These are phyloP conservation scores for Alethe castanea DNA, from an alignment of 2,113 vertebrate species.

Conservation along the genomic window DNA sequence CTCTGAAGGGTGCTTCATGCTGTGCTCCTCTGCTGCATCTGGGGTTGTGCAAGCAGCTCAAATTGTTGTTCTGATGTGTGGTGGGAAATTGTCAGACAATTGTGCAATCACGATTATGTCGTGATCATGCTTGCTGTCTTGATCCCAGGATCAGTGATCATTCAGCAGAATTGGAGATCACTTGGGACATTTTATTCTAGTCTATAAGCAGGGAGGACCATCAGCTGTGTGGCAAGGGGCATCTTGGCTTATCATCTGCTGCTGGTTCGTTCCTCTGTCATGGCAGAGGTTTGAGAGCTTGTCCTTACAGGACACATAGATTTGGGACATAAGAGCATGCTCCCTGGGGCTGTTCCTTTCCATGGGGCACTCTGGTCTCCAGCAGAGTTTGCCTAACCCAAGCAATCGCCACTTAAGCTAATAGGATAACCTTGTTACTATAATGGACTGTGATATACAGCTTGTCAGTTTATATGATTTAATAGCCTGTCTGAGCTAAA, in stretches of 20 bases:
- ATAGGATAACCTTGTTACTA: constrained; percentile 1
- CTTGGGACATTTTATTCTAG: neutral
- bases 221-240: neutral
- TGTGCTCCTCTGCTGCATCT: neutral
- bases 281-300: neutral
- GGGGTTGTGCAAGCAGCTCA: neutral
- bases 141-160: neutral
- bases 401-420: neutral
- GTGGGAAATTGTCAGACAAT: neutral
- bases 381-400: neutral
- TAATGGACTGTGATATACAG: neutral
- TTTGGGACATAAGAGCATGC: neutral
- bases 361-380: neutral
- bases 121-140: neutral
- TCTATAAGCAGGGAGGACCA: neutral
- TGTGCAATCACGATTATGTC: neutral
- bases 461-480: neutral
- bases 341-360: neutral
- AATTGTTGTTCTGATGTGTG: neutral
- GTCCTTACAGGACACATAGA: neutral
- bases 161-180: neutral
- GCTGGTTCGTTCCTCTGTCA: neutral
- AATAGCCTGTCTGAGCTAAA: constrained; percentile 1
- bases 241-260: neutral
- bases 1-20: neutral